Evolutionary conservation across 1,140 invertebrate species (phyloP), one percentile per base, ranked within the genome.

Genomic region (Trichonephila clavata): DNA sequence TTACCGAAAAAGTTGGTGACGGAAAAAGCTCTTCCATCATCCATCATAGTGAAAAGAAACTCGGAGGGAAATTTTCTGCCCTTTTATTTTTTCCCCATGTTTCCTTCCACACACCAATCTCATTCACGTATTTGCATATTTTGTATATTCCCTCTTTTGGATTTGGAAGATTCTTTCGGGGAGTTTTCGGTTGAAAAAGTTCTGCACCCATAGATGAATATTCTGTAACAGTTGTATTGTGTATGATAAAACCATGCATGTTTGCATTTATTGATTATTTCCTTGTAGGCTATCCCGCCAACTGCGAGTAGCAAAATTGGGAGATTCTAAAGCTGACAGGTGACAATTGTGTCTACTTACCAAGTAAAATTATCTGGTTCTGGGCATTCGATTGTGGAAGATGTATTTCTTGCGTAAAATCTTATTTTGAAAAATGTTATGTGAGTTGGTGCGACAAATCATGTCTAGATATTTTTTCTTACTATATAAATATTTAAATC

Each of bases 1-100:
- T 90, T 90, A 90, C 88, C 59, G 61, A 90, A 90, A 90, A 90
- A 90, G 68, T 90, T 90, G 88, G 88, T 80, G 68, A 80, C 65
- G 88, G 68, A 90, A 90, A 88, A 90, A 90, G 24, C 88, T 90
- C 50, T 20, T 13, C 68, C 24, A 77, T 80, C 88, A 90, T 90
- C 88, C 68, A 90, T 90, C 88, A 90, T 90, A 39, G 18, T 20
- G 57, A 80, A 80, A 90, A 90, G 71, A 27, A 60, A 60, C 68
- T 80, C 63, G 10, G 20, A 63, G 63, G 86, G 63, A 68, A 88
- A 68, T 50, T 61, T 68, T 21, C 61, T 20, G 43, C 60, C 39
- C 59, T 63, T 63, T 63, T 24, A 63, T 63, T 63, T 21, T 24
- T 86, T 63, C n/a, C 32, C 39, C 84, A 57, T 60, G n/a, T 39